Conservation (phyloP, 2,797 vertebrate genomes). For the Neoniphon sammara region DNA sequence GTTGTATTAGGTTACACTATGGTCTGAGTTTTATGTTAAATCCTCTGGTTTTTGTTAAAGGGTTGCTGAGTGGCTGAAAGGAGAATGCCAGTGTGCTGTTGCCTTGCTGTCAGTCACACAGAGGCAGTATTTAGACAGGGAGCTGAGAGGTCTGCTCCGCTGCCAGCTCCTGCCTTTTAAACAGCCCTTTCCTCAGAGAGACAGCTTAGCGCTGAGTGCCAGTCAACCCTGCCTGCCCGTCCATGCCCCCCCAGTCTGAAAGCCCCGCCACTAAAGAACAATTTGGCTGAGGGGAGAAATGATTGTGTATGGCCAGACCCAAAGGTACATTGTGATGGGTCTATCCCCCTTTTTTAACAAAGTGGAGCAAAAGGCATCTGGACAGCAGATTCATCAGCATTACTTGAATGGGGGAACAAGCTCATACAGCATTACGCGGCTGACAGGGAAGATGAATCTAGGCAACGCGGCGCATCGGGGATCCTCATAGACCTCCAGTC, state of each 20-base stretch:
- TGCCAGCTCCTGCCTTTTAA: slow-evolving; percentile 81
- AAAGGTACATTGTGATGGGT: slow-evolving; percentile 77
- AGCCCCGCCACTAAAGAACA: slow-evolving; percentile 69
- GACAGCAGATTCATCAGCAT: slow-evolving; percentile 79
- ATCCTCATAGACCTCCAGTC: slow-evolving; percentile 77
- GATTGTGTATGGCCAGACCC: slow-evolving; percentile 69
- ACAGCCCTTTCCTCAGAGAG: slow-evolving; percentile 80
- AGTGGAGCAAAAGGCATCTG: slow-evolving; percentile 71
- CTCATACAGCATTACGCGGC: slow-evolving; percentile 75
- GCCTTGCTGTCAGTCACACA: slow-evolving; percentile 79
- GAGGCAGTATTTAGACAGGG: slow-evolving; percentile 80
- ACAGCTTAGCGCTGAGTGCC: slow-evolving; percentile 78
- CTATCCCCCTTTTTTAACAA: slow-evolving; percentile 73
- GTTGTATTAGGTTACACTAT: slow-evolving; percentile 61
- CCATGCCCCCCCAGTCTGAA: slow-evolving; percentile 36
- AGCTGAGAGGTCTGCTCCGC: slow-evolving; percentile 78
- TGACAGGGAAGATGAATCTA: slow-evolving; percentile 82
- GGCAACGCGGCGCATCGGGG: slow-evolving; percentile 68
- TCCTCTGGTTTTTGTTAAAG: slow-evolving; percentile 71
- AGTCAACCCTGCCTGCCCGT: slow-evolving; percentile 71
- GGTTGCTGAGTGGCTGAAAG: slow-evolving; percentile 71
- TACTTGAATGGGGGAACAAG: slow-evolving; percentile 77
- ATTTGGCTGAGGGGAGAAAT: slow-evolving; percentile 69
- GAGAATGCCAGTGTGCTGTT: slow-evolving; percentile 74
- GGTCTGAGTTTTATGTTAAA: slow-evolving; percentile 71